A percentile compares a stretch with the other conserved stretches of the same genome.
Evolutionary conservation across 1,140 invertebrate genomes (phyloP).

Genomic region (Delia radicum): DNA sequence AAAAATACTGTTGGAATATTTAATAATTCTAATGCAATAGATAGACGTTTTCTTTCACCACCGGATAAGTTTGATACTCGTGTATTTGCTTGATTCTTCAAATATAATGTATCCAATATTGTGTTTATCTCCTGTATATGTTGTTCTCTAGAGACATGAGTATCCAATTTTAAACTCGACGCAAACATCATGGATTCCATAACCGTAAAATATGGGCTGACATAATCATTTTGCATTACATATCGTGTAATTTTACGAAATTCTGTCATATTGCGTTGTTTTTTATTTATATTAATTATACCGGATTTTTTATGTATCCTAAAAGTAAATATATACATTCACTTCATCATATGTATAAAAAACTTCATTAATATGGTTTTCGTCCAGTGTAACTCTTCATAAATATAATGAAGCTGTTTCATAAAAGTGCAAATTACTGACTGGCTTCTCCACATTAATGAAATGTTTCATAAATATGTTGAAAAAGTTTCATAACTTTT

Average conservation of each 20-base stretch:
- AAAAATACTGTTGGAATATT: conserved; percentile 92
- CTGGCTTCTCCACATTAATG: too few species aligned
- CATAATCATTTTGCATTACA: conserved; percentile 93
- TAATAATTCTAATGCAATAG: conserved; percentile 88
- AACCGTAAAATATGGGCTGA: conserved; percentile 82
- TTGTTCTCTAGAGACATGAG: conserved; percentile 61
- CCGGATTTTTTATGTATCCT: conserved; percentile 60
- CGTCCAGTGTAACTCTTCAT: too few species aligned
- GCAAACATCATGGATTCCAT: conserved; percentile 83
- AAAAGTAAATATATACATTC: too few species aligned
- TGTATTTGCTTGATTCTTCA: conserved; percentile 67
- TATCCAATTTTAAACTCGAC: conserved; percentile 82
- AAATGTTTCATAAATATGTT: too few species aligned
- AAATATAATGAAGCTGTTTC: too few species aligned
- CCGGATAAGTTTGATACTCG: conserved; percentile 77
- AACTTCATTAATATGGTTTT: too few species aligned
- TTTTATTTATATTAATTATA: conserved; percentile 72
- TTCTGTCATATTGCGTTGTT: conserved; percentile 68
- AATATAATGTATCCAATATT: conserved; percentile 67
- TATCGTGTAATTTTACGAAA: conserved; percentile 89
- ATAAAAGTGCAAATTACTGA: too few species aligned
- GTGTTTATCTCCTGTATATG: conserved; percentile 71
- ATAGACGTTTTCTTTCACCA: conserved; percentile 87
- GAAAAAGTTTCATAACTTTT: too few species aligned
- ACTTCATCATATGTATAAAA: too few species aligned